phyloP scores from a whole-genome alignment of 1,140 invertebrate genomes.

The Drosophila orena region DNA sequence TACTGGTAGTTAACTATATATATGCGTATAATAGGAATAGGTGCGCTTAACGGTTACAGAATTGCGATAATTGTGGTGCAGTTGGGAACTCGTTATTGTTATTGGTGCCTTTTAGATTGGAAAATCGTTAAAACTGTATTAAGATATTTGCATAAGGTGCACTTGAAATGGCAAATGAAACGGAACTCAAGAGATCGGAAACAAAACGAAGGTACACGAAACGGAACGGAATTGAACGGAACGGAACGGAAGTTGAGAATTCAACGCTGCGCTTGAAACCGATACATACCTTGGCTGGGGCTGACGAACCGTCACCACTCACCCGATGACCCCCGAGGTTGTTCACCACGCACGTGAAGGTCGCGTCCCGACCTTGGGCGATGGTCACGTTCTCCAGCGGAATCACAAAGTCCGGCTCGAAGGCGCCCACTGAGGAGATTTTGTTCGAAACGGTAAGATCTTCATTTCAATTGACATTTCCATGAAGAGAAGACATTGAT shows the following conservation, averaged over 20 bases:
- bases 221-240: neutral
- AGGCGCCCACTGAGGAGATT: conserved; percentile 86
- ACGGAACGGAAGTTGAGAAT: conserved; percentile 25
- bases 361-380: conserved; percentile 93
- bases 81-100: conserved; percentile 40
- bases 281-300: conserved; percentile 91
- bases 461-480: conserved; percentile 78
- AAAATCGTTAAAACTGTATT: conserved; percentile 49
- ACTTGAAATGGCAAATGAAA: conserved; percentile 60
- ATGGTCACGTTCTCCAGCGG: conserved; percentile 95
- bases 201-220: neutral
- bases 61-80: conserved; percentile 62
- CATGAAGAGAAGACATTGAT: conserved; percentile 76
- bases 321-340: conserved; percentile 96
- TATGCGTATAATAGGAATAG: conserved; percentile 25
- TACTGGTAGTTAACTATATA: conserved; percentile 42
- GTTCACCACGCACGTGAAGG: conserved; percentile 95
- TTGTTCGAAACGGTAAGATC: conserved; percentile 84
- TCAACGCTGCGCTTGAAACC: conserved; percentile 83
- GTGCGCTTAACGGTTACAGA: conserved; percentile 58
- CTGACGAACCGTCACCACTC: conserved; percentile 91
- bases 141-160: conserved; percentile 50
- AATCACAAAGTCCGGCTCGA: conserved; percentile 93
- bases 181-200: neutral
- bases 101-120: conserved; percentile 45